Percentiles rank a stretch among this genome's conserved stretches.
phyloP scores from a whole-genome alignment of 2,797 vertebrate species.

The Potorous gilbertii region DNA sequence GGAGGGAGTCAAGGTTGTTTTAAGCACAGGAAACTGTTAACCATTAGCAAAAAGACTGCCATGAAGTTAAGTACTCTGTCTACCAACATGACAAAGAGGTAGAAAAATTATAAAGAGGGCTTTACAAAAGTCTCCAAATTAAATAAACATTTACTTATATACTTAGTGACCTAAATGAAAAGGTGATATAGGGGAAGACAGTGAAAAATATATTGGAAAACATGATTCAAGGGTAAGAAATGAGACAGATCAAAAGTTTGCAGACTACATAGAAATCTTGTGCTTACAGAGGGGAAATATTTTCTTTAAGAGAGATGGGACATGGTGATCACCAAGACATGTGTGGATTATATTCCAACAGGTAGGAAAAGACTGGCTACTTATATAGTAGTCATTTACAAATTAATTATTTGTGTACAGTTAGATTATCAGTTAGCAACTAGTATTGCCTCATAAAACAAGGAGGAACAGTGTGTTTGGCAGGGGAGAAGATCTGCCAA shows the following conservation, averaged over 20 bases:
- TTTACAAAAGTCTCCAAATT: background rate
- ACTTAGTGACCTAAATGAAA: background rate
- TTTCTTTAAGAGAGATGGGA: background rate
- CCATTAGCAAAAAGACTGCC: background rate
- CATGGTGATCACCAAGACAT: background rate
- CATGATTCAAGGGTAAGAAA: background rate
- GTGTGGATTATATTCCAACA: background rate
- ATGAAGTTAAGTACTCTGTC: background rate
- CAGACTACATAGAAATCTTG: background rate
- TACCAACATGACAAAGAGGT: background rate
- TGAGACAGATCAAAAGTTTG: background rate
- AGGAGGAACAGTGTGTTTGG: background rate
- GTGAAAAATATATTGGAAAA: background rate
- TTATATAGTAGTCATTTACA: background rate
- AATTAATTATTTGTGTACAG: background rate
- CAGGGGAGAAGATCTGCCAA: background rate
- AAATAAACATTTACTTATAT: background rate
- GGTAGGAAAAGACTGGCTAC: background rate
- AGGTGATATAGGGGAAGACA: background rate
- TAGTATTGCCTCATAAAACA: background rate
- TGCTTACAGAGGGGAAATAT: background rate
- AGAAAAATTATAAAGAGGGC: background rate
- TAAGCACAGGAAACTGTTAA: background rate
- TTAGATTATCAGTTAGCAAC: background rate
- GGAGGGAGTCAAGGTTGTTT: background rate